A percentile compares a stretch with the other conserved stretches of the same genome.
phyloP scores from a whole-genome alignment of 2,113 vertebrate genomes.

The Scytalopus superciliaris region DNA sequence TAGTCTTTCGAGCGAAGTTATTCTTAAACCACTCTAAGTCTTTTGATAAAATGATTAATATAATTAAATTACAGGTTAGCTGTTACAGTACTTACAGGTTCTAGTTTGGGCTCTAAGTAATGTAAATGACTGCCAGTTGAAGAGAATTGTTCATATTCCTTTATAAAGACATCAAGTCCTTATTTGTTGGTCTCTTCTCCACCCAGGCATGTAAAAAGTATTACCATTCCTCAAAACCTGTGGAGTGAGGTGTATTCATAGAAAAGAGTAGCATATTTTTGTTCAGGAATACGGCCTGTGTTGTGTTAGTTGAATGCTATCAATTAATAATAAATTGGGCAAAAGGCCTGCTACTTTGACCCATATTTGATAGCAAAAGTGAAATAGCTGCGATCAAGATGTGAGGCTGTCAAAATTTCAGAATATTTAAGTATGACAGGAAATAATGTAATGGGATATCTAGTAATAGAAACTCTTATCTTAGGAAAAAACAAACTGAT shows the following conservation, averaged over 20 bases:
- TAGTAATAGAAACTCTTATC: not conserved
- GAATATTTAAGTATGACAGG: not conserved
- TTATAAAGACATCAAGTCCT: not conserved
- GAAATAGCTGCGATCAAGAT: not conserved
- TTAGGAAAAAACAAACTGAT: not conserved
- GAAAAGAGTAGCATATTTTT: not conserved
- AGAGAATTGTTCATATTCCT: not conserved
- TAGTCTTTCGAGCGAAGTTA: not conserved
- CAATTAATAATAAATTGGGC: not conserved
- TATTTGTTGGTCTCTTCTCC: not conserved
- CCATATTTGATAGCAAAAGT: not conserved
- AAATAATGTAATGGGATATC: not conserved
- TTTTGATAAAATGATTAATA: not conserved
- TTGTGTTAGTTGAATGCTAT: not conserved
- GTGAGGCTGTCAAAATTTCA: not conserved
- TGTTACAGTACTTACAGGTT: not conserved
- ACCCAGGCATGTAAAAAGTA: not conserved
- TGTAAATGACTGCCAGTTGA: not conserved
- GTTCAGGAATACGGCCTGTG: not conserved
- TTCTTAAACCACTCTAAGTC: not conserved
- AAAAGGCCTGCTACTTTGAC: not conserved
- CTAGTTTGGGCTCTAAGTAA: not conserved
- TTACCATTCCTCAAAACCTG: not conserved
- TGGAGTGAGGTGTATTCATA: not conserved
- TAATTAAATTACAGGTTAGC: not conserved